phyloP scores from a whole-genome alignment of 30 jellyfish, hydroid and myxozoan species.

The Hydractinia echinata region DNA sequence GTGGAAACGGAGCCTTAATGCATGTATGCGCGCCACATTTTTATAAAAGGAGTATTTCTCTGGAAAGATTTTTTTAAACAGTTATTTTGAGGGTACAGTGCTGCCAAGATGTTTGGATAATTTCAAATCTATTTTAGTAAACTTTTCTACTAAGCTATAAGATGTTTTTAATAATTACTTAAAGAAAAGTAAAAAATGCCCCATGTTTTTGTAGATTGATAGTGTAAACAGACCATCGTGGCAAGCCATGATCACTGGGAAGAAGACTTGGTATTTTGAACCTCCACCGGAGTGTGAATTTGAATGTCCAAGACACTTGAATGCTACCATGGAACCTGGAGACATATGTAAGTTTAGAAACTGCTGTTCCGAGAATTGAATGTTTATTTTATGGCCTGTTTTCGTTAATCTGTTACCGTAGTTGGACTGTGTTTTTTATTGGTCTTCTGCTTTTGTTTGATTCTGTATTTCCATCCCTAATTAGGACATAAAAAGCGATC shows the following conservation, averaged over 20 bases:
- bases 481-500: too few relatives aligned
- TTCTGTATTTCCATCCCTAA: too few relatives aligned
- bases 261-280: constrained; percentile 71
- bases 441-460: too few relatives aligned
- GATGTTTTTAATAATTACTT: background rate
- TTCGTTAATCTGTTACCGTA: too few relatives aligned
- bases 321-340: constrained; percentile 76
- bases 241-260: constrained; percentile 91
- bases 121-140: too few relatives aligned
- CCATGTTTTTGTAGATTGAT: constrained; percentile 52
- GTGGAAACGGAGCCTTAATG: constrained; percentile 83
- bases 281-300: constrained; percentile 93
- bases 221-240: constrained; percentile 80
- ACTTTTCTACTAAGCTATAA: too few relatives aligned
- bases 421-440: too few relatives aligned
- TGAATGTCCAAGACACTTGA: constrained; percentile 47
- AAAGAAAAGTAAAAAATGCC: background rate
- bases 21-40: constrained; percentile 45
- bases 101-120: background rate
- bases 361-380: too few relatives aligned
- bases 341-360: constrained; percentile 59
- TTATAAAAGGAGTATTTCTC: background rate
- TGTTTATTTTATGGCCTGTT: too few relatives aligned
- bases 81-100: background rate
- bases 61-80: background rate